Percentiles rank a stretch among this genome's conserved stretches.
Conservation (phyloP, 2,797 vertebrate genomes). For the Rhynchotus rufescens region DNA sequence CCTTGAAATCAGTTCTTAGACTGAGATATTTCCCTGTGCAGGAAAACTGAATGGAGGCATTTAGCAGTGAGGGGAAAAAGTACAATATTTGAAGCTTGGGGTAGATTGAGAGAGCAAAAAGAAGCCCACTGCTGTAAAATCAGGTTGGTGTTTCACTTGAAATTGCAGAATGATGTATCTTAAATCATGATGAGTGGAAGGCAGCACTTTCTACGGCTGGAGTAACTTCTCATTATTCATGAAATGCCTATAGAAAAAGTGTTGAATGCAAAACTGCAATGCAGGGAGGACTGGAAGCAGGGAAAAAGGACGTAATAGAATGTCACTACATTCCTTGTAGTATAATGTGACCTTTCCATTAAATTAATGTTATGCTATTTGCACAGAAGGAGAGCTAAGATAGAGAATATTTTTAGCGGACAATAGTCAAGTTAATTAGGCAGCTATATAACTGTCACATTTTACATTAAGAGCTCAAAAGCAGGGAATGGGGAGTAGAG, state of each 20-base stretch:
- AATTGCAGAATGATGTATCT: background rate
- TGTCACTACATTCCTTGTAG: slow-evolving; percentile 27
- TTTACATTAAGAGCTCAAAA: slow-evolving; percentile 23
- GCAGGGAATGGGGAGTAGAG: background rate
- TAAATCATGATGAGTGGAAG: background rate
- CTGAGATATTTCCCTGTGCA: background rate
- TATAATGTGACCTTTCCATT: slow-evolving; percentile 60
- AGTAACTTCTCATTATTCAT: slow-evolving; percentile 36
- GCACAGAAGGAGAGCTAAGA: slow-evolving; percentile 38
- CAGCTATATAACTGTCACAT: slow-evolving; percentile 28
- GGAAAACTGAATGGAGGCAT: background rate
- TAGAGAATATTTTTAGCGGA: slow-evolving; percentile 30
- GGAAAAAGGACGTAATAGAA: slow-evolving; percentile 9
- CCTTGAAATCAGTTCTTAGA: background rate
- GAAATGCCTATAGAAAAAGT: background rate
- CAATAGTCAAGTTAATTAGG: slow-evolving; percentile 59
- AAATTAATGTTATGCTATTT: slow-evolving; percentile 35
- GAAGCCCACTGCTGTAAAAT: background rate
- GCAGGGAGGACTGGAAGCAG: background rate
- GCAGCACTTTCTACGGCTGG: background rate
- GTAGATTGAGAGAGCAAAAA: background rate
- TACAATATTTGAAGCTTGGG: background rate
- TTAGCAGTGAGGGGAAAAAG: background rate
- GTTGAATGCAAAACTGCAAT: background rate
- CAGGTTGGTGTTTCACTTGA: background rate